A percentile compares a stretch with the other conserved stretches of the same genome.
Conservation (phyloP, 2,888 invertebrate species). For the Ennomos erosarius region DNA sequence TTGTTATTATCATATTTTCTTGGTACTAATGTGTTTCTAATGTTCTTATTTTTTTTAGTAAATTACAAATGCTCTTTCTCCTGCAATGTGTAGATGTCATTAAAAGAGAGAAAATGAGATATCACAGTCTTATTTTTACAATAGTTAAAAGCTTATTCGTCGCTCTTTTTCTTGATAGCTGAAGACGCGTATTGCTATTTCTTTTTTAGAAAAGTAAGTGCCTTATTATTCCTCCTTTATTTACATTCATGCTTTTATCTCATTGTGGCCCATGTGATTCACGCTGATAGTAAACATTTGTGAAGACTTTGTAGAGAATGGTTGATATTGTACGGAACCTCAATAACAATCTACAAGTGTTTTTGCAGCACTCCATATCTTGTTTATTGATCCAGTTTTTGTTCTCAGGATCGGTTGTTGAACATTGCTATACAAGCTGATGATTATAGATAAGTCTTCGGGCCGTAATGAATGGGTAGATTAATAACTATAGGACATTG, state of each 20-base stretch:
- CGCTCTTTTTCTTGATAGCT: no score
- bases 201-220: no score
- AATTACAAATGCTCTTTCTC: no score
- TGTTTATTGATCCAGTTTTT: slow-evolving; percentile 27
- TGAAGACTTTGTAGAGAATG: neutral
- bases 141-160: no score
- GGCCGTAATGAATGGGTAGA: slow-evolving; percentile 36
- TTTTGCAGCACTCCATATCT: slow-evolving; percentile 9
- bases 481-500: slow-evolving; percentile 23
- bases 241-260: no score
- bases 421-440: slow-evolving; percentile 31
- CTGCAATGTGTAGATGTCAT: no score
- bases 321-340: slow-evolving; percentile 12
- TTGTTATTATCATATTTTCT: slow-evolving; percentile 1
- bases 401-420: slow-evolving; percentile 35
- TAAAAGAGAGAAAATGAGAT: no score
- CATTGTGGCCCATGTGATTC: no score
- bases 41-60: neutral
- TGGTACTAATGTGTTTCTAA: neutral
- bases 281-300: no score
- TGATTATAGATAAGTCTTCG: slow-evolving; percentile 22
- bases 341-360: neutral
- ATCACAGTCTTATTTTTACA: no score
- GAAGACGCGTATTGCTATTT: no score
- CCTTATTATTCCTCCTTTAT: no score